Base-by-base conservation (phyloP, 1,140 invertebrate species). In the Adoxophyes honmai region DNA sequence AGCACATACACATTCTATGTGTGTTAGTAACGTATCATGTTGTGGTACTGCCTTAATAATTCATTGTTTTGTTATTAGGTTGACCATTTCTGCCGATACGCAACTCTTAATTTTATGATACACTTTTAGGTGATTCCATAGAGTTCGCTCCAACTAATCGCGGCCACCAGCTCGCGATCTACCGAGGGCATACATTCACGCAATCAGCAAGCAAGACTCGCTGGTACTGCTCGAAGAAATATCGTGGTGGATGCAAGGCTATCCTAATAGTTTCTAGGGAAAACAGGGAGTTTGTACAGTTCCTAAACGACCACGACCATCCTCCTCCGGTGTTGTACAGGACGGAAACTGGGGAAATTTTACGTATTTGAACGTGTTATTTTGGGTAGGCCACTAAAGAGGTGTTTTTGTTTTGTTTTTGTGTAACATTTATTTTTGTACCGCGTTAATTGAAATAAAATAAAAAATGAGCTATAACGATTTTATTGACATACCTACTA, bases 181-280 rank as follows among this genome's bases (percentile, higher is more conserved):
- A 34, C 13, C 13, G n/a, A 1, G 38, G 38, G 7, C 34, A 56
- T 21, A 44, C 54, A 4, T 56, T 42, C 14, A 15, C 4, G 1
- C 18, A n/a, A 8, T 42, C 38, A 18, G 10, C 10, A 10, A 42
- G 13, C 33, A 11, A 13, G 6, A 42, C n/a, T 14, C 54, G 54
- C 0, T 56, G 54, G 54, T 42, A 56, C 28, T 56, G 54, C 33
- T 44, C 54, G 15, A 56, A 39, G 33, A 39, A 1, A 39, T 9
- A 14, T 4, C 37, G 37, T 9, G 37, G 37, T 9, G 37, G 37
- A 11, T 39, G 37, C 37, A 39, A 39, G 37, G 37, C n/a, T n/a
- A n/a, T 39, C 14, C 37, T 9, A 5, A 6, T 39, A 8, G 11
- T 39, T 5, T 14, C 37, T 14, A 39, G 13, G 6, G 13, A 2